Evolutionary conservation across 2,113 vertebrate genomes (phyloP).

Genomic region (Scomber scombrus): DNA sequence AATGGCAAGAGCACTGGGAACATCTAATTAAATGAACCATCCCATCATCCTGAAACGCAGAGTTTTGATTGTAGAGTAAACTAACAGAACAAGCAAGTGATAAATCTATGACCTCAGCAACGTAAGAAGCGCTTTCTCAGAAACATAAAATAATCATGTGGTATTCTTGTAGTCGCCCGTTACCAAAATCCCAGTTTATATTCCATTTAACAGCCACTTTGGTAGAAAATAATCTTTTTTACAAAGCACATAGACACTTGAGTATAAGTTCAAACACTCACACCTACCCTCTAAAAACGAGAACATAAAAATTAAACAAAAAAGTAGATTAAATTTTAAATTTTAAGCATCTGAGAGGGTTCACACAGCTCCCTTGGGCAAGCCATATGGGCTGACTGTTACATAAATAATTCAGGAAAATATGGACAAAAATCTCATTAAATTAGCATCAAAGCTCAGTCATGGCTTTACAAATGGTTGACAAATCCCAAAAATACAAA

Average conservation of each 20-base stretch:
- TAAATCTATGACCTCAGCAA: slow-evolving; percentile 57
- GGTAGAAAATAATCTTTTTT: not conserved
- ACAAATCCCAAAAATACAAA: not conserved
- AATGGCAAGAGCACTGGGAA: slow-evolving; percentile 20
- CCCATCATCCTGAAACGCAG: slow-evolving; percentile 47
- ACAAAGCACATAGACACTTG: not conserved
- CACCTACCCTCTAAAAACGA: not conserved
- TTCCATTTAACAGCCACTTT: slow-evolving; percentile 33
- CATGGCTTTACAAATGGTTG: not conserved
- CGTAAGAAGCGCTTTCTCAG: slow-evolving; percentile 46
- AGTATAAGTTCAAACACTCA: not conserved
- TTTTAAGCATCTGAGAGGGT: slow-evolving; percentile 16
- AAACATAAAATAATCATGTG: slow-evolving; percentile 57
- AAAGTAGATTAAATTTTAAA: slow-evolving; percentile 9
- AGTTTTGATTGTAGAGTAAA: slow-evolving; percentile 70
- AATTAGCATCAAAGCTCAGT: slow-evolving; percentile 19
- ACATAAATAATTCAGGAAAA: slow-evolving; percentile 57
- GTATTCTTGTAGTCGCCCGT: slow-evolving; percentile 31
- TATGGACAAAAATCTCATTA: slow-evolving; percentile 35
- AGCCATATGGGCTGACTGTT: slow-evolving; percentile 38
- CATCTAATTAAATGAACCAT: slow-evolving; percentile 66
- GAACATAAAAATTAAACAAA: not conserved
- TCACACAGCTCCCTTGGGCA: not conserved
- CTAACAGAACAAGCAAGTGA: slow-evolving; percentile 54
- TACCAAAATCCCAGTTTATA: slow-evolving; percentile 38